Conservation (phyloP, 2,888 invertebrate species). For the Standfussiana lucernea region DNA sequence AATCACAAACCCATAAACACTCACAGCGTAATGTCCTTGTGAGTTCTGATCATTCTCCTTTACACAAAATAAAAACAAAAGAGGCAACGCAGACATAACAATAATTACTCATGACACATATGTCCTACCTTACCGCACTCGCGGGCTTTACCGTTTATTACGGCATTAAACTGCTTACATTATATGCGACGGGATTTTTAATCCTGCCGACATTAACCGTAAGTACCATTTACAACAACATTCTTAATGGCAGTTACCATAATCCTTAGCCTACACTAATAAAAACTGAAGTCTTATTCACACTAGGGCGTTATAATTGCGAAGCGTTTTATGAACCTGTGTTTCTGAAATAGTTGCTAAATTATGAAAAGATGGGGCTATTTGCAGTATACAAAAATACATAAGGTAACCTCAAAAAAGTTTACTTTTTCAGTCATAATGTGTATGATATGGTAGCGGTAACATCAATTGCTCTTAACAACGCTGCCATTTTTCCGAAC, state of each 20-base stretch:
- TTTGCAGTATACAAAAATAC: neutral
- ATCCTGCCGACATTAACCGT: conserved; percentile 50
- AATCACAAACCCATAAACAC: neutral
- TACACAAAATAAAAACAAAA: conserved; percentile 54
- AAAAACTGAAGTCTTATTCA: conserved; percentile 29
- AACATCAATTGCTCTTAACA: neutral
- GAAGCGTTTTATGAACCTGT: neutral
- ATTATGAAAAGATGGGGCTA: neutral
- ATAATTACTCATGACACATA: conserved; percentile 54
- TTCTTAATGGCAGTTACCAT: conserved; percentile 46
- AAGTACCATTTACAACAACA: conserved; percentile 45
- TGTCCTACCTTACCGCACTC: conserved; percentile 57
- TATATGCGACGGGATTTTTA: conserved; percentile 57
- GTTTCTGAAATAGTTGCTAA: neutral
- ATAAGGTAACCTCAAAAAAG: neutral
- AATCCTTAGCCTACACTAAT: conserved; percentile 37
- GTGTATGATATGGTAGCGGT: too few species aligned
- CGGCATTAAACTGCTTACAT: conserved; percentile 70
- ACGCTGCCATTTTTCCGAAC: neutral
- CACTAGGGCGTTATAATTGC: conserved; percentile 9
- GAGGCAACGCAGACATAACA: conserved; percentile 34
- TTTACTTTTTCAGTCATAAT: neutral
- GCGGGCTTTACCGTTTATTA: conserved; percentile 52
- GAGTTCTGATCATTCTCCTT: conserved; percentile 4
- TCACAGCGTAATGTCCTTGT: neutral